Evolutionary conservation across 2,888 invertebrate genomes (phyloP), one percentile per base, ranked within the genome.

Genomic region (Amphipyra berbera): DNA sequence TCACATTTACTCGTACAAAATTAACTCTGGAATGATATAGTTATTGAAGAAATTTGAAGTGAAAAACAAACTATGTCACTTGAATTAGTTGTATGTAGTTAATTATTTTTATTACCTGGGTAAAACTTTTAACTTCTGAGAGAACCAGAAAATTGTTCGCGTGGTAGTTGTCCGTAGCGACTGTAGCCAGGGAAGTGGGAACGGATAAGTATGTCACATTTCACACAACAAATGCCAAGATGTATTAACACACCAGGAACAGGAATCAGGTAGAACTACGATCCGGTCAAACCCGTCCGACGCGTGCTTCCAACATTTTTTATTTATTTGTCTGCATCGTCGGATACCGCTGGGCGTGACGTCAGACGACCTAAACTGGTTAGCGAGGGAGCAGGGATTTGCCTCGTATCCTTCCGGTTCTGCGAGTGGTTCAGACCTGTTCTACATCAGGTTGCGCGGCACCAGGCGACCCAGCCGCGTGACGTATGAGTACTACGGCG

Each of bases 271-370:
- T 94, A 93, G 94, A 94, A 91, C 94, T 94, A 94, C 95, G 92
- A 94, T 94, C 94, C 93, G 92, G 94, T 94, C 91, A 92, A 94
- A 95, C 95, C 92, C 92, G 95, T 95, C 94, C 90, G 86, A 91
- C 93, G 94, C 93, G 95, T 94, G 94, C 94, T 94, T 93, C 93
- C 94, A 94, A 93, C 94, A 94, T 93, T 95, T 95, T 94, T 94
- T 94, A 93, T 94, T 95, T 95, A 94, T 94, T 95, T 93, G 93
- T 94, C 91, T 94, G 94, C 92, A 93, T 87, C 92, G 94, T 93
- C 90, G 90, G 91, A 90, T 94, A 94, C 94, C 94, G 94, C 94
- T 94, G 94, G 89, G 91, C 81, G 92, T 94, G 94, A 94, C 95
- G 94, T 94, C 94, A 94, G 88, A 86, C 94, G 87, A 94, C 94